These are phyloP conservation scores for Dyspetes luteomarginatus DNA, from an alignment of 2,888 invertebrate species.

Conservation along the genomic window DNA sequence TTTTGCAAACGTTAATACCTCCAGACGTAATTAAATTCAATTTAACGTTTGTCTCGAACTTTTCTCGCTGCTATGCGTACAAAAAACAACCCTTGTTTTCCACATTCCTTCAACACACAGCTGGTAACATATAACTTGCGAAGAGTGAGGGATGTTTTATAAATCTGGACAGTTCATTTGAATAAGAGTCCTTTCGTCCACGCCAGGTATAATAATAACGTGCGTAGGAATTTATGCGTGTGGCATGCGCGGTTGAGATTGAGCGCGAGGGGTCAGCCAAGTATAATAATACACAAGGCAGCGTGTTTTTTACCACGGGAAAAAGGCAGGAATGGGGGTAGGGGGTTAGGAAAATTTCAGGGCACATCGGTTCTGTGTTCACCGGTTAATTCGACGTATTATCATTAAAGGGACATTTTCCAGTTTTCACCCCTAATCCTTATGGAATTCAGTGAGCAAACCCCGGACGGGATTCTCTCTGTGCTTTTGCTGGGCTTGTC, in stretches of 20 bases:
- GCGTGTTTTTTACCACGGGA: slow-evolving; percentile 10
- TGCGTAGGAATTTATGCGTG: slow-evolving; percentile 52
- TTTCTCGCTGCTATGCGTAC: neutral
- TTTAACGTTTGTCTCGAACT: slow-evolving; percentile 4
- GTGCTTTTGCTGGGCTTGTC: neutral
- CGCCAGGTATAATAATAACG: slow-evolving; percentile 51
- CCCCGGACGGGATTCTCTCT: slow-evolving; percentile 69
- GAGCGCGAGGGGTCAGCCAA: slow-evolving; percentile 60
- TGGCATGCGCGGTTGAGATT: slow-evolving; percentile 42
- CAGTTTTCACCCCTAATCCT: slow-evolving; percentile 83
- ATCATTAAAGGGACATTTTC: slow-evolving; percentile 83
- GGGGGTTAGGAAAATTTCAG: slow-evolving; percentile 21
- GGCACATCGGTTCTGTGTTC: slow-evolving; percentile 57
- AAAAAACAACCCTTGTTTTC: slow-evolving; percentile 21
- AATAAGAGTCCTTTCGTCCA: slow-evolving; percentile 36
- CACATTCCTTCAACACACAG: slow-evolving; percentile 9
- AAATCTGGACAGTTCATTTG: slow-evolving; percentile 53
- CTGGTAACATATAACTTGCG: neutral
- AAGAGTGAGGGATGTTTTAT: slow-evolving; percentile 43
- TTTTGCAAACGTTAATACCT: neutral
- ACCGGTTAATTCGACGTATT: slow-evolving; percentile 80
- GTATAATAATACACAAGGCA: slow-evolving; percentile 60
- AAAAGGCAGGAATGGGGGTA: slow-evolving; percentile 18
- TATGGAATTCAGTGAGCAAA: slow-evolving; percentile 82
- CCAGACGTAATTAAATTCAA: neutral